Evolutionary conservation across 1,140 invertebrate genomes (phyloP).

Genomic region (Orius insidiosus): DNA sequence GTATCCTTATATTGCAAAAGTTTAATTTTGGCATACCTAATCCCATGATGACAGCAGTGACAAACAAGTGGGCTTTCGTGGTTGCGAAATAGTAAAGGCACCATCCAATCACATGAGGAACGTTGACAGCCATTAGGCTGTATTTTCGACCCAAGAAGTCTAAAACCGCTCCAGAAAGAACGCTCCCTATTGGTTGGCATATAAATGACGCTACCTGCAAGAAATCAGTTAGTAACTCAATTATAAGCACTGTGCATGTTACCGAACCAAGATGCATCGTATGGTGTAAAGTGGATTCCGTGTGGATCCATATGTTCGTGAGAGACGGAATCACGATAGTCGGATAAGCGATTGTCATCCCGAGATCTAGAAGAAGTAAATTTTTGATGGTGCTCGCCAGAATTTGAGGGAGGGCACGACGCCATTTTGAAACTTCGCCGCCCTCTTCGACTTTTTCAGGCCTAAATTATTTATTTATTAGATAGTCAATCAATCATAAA

Average conservation of each 20-base stretch:
- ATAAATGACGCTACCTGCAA: conserved; percentile 23
- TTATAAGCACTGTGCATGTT: not conserved
- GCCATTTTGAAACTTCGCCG: too few species aligned
- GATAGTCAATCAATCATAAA: too few species aligned
- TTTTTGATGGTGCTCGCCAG: conserved; percentile 20
- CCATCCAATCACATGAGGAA: conserved; percentile 20
- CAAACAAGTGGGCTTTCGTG: conserved; percentile 9
- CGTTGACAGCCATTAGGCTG: conserved; percentile 22
- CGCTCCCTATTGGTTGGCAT: conserved; percentile 20
- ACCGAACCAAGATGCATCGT: conserved; percentile 22
- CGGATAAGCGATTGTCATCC: conserved; percentile 21
- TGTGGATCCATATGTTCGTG: conserved; percentile 12
- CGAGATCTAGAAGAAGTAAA: conserved; percentile 20
- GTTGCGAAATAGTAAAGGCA: conserved; percentile 18
- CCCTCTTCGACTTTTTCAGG: too few species aligned
- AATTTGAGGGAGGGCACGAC: conserved; percentile 12
- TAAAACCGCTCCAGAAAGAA: conserved; percentile 20
- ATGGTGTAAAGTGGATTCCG: conserved; percentile 15
- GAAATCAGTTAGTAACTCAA: too few species aligned
- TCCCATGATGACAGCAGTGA: conserved; percentile 17
- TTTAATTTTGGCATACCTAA: too few species aligned
- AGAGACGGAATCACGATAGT: conserved; percentile 21
- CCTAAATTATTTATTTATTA: too few species aligned
- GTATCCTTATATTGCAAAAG: too few species aligned
- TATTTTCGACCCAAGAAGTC: conserved; percentile 20